Conservation (phyloP, 2,113 vertebrate genomes). For the Cheilinus undulatus region DNA sequence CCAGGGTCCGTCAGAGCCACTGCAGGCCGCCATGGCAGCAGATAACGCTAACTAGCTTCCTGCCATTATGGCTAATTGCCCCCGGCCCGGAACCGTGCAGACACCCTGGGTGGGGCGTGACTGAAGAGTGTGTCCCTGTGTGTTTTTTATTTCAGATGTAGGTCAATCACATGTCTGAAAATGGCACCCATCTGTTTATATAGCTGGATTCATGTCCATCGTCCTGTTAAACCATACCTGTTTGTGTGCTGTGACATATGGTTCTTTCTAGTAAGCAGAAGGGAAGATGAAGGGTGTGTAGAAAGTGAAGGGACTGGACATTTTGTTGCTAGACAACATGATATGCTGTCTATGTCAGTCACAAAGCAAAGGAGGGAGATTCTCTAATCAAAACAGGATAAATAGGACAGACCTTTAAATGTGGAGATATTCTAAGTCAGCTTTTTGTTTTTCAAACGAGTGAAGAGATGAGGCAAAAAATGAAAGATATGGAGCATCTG, state of each 20-base stretch:
- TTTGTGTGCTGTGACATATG: background rate
- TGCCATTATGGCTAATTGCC: slow-evolving; percentile 79
- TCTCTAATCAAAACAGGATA: background rate
- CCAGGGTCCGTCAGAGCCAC: slow-evolving; percentile 65
- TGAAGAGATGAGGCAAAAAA: no score
- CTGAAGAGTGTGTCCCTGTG: slow-evolving; percentile 26
- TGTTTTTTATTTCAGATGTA: slow-evolving; percentile 5
- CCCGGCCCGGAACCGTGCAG: slow-evolving; percentile 67
- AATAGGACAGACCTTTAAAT: background rate
- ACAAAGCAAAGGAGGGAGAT: background rate
- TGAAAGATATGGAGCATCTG: no score
- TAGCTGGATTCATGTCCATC: background rate
- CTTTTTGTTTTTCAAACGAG: background rate
- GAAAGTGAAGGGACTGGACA: background rate
- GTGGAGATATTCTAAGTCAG: background rate
- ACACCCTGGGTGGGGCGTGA: slow-evolving; percentile 80
- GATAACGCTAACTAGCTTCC: slow-evolving; percentile 82
- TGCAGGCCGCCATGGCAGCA: slow-evolving; percentile 65
- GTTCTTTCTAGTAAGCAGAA: no score
- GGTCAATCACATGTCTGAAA: slow-evolving; percentile 28
- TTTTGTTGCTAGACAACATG: slow-evolving; percentile 8
- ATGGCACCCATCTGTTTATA: slow-evolving; percentile 14
- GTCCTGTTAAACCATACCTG: background rate
- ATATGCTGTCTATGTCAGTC: background rate
- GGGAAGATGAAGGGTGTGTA: no score